Base-by-base conservation (phyloP, 2,888 invertebrate genomes). In the Malachius bipustulatus region DNA sequence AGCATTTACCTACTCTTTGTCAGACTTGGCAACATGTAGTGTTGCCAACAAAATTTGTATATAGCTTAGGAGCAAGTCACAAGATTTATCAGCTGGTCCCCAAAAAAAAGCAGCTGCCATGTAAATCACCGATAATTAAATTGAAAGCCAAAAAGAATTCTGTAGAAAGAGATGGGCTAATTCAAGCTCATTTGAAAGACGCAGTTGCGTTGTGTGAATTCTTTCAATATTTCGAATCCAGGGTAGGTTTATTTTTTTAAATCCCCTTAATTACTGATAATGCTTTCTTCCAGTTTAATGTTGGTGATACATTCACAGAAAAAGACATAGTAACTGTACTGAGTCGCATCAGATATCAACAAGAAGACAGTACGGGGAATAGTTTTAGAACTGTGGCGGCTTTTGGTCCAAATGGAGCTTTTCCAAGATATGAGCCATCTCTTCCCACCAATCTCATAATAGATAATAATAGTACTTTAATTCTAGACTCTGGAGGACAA, bases 401-500 rank as follows among this genome's bases (percentile, higher is more conserved):
- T 1, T 89, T 77, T 55, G 93, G 91, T 0, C 68, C 81, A 1
- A 84, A 91, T 62, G 87, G 80, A 1, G 88, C 94, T 0, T 71
- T 85, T 36, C 88, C 93, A 0, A 88, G 91, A 59, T 96, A 96
- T 59, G 69, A 73, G 42, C 74, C 80, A 1, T 76, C 72, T 11
- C 70, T 70, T 44, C 65, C 67, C n/a, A 78, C 83, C 3, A 78
- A 81, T 51, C 62, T 70, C 4, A 61, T 64, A 29, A 73, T 96
- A 15, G 77, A 74, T 34, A 73, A 70, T 35, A 76, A 82, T 44
- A 84, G 84, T 42, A 77, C 93, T 1, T 71, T 93, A 39, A 75
- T 97, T 15, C 75, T 94, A 47, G 94, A 94, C 55, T 93, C 94
- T 1, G 98, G 97, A 10, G 94, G 88, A 34, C 97, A 97, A 60